Conservation (phyloP, 2,797 vertebrate species). For the Lithobates pipiens region DNA sequence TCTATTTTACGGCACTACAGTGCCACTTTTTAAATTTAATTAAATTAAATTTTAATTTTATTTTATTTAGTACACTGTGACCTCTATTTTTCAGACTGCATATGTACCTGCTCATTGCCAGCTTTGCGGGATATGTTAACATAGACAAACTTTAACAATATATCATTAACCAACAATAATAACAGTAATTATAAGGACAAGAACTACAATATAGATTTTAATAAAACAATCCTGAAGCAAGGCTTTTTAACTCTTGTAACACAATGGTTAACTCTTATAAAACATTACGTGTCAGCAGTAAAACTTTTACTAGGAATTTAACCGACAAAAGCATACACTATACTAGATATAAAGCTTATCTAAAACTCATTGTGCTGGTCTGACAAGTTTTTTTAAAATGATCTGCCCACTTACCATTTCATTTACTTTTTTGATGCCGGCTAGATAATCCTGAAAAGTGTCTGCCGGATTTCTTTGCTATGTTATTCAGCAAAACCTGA, state of each 20-base stretch:
- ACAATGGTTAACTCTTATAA: neutral
- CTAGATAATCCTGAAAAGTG: conserved; percentile 38
- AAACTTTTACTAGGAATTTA: conserved; percentile 2
- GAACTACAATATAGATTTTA: too few relatives aligned
- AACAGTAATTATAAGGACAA: too few relatives aligned
- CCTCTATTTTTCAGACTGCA: too few relatives aligned
- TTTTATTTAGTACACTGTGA: too few relatives aligned
- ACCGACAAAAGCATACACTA: neutral
- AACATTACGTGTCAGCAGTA: neutral
- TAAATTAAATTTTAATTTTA: too few relatives aligned
- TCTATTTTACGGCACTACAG: too few relatives aligned
- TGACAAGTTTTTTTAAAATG: conserved; percentile 14
- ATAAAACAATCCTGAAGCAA: neutral
- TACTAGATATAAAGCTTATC: neutral
- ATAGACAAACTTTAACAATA: too few relatives aligned
- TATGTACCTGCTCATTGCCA: too few relatives aligned
- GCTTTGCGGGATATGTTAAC: too few relatives aligned
- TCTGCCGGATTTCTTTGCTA: conserved; percentile 25
- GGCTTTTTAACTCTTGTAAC: neutral
- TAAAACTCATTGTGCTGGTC: neutral
- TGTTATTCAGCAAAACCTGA: conserved; percentile 31
- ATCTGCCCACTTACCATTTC: conserved; percentile 3
- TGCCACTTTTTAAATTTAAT: too few relatives aligned
- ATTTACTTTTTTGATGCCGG: conserved; percentile 27
- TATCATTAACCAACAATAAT: too few relatives aligned